Evolutionary conservation across 2,113 vertebrate species (phyloP).

Genomic region (Australoheros scitulus): DNA sequence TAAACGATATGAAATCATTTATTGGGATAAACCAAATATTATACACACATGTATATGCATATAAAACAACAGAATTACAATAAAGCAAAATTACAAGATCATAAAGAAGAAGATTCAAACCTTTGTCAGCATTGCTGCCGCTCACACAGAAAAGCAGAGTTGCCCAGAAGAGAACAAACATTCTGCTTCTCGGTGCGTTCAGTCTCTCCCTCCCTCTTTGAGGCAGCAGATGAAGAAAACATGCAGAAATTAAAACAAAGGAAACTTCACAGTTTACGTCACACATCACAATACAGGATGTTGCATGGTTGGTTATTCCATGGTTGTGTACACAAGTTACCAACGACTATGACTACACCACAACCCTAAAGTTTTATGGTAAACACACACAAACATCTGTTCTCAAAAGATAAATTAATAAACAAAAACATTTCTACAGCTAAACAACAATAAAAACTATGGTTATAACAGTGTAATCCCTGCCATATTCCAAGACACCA

Average conservation of each 20-base stretch:
- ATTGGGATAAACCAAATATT: neutral
- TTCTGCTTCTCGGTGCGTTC: too few species aligned
- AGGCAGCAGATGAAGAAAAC: neutral
- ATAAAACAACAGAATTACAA: too few species aligned
- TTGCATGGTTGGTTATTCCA: neutral
- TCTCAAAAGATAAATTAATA: neutral
- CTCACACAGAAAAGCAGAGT: too few species aligned
- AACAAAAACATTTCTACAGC: neutral
- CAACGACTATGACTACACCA: neutral
- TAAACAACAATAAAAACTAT: neutral
- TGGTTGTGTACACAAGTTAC: neutral
- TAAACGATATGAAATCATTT: too few species aligned
- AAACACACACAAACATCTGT: neutral
- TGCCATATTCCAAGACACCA: too few species aligned
- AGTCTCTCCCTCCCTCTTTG: neutral
- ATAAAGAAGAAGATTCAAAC: neutral
- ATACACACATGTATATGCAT: too few species aligned
- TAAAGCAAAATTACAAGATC: neutral
- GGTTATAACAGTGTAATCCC: too few species aligned
- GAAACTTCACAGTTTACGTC: neutral
- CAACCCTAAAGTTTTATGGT: neutral
- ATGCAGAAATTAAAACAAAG: neutral
- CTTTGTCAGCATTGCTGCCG: too few species aligned
- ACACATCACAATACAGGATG: constrained; percentile 5
- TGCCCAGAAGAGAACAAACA: too few species aligned